Conservation (phyloP, 2,888 invertebrate genomes). For the Sabellastarte sp. region DNA sequence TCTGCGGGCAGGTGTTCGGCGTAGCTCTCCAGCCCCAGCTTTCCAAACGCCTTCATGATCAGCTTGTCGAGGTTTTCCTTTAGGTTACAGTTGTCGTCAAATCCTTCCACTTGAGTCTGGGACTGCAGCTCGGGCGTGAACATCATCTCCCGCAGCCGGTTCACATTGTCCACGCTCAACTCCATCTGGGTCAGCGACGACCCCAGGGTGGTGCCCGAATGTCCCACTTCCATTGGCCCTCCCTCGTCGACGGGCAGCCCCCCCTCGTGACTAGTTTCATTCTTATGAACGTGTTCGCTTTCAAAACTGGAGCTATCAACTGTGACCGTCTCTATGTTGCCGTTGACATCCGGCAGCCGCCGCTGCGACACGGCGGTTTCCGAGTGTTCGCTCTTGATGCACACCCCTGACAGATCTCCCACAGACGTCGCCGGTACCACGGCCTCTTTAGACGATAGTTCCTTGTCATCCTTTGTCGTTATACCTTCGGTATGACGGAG, state of each 20-base stretch:
- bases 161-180: background rate
- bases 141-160: background rate
- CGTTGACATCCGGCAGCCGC: background rate
- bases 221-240: background rate
- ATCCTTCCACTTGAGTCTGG: background rate
- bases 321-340: background rate
- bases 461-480: background rate
- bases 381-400: background rate
- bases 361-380: background rate
- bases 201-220: too few relatives aligned
- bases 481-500: background rate
- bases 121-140: background rate
- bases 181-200: background rate
- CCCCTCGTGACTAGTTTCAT: background rate
- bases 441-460: background rate
- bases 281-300: background rate
- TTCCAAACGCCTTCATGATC: background rate
- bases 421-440: too few relatives aligned
- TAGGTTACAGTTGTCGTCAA: background rate
- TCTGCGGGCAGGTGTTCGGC: background rate
- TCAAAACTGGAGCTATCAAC: background rate
- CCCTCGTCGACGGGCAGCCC: background rate
- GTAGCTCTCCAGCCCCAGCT: background rate
- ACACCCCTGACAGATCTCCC: too few relatives aligned
- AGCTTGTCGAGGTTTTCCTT: background rate